Conservation (phyloP, 2,113 vertebrate species). For the Hemichromis elongatus region DNA sequence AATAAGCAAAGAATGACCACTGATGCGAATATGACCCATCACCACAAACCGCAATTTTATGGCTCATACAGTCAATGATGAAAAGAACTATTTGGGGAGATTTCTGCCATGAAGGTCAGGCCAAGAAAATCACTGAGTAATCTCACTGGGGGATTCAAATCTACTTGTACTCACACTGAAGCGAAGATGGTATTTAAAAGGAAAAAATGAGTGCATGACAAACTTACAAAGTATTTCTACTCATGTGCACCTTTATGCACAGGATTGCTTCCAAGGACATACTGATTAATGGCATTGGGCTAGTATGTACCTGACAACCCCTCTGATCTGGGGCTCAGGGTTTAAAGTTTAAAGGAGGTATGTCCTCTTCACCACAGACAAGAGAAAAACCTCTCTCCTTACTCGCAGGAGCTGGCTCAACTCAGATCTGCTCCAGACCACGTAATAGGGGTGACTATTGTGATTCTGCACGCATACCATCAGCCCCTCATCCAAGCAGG, state of each 20-base stretch:
- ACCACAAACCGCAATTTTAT: slow-evolving; percentile 35
- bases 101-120: slow-evolving; percentile 14
- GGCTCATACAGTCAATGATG: slow-evolving; percentile 11
- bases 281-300: background rate
- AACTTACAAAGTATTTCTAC: background rate
- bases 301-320: slow-evolving; percentile 2
- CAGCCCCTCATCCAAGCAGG: slow-evolving; percentile 24
- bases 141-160: background rate
- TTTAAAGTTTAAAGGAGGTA: slow-evolving; percentile 14
- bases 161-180: background rate
- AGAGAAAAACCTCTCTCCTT: slow-evolving; percentile 7
- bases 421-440: slow-evolving; percentile 47
- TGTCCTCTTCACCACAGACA: slow-evolving; percentile 14
- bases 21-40: slow-evolving; percentile 17
- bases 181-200: background rate
- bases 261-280: background rate
- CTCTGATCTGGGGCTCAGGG: slow-evolving; percentile 10
- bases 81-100: slow-evolving; percentile 4
- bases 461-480: slow-evolving; percentile 67
- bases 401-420: background rate
- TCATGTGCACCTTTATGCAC: background rate
- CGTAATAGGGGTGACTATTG: slow-evolving; percentile 64
- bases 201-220: background rate
- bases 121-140: slow-evolving; percentile 19
- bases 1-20: slow-evolving; percentile 15